Conservation (phyloP, 2,797 vertebrate genomes). For the Protosalanx chinensis region DNA sequence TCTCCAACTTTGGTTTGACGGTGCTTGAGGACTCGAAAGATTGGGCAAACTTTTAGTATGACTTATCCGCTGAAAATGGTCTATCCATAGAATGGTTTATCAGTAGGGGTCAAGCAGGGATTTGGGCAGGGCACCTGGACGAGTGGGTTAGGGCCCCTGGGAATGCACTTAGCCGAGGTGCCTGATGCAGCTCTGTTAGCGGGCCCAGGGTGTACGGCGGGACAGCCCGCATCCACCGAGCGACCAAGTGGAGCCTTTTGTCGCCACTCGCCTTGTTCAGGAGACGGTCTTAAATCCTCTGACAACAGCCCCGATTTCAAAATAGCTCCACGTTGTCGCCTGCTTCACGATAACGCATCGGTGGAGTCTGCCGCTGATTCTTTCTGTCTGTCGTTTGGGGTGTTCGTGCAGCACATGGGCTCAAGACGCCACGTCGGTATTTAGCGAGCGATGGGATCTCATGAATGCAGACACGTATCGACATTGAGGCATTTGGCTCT, state of each 20-base stretch:
- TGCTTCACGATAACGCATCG: constrained; percentile 36
- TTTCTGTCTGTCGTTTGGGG: constrained; percentile 26
- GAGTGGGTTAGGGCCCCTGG: constrained; percentile 53
- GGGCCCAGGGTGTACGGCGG: constrained; percentile 57
- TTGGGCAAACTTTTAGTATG: background rate
- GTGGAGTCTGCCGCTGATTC: constrained; percentile 17
- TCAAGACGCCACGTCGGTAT: background rate
- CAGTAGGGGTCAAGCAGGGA: constrained; percentile 73
- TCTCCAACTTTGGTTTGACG: background rate
- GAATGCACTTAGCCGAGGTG: constrained; percentile 78
- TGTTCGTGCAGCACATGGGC: constrained; percentile 30
- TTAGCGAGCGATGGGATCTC: background rate
- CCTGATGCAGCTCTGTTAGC: constrained; percentile 67
- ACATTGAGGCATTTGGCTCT: too few relatives aligned
- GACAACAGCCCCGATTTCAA: constrained; percentile 37
- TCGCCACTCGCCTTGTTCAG: constrained; percentile 42
- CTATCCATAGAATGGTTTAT: constrained; percentile 74
- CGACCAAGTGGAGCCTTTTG: constrained; percentile 50
- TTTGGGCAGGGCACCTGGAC: constrained; percentile 55
- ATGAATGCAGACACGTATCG: background rate
- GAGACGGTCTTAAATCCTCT: constrained; percentile 43
- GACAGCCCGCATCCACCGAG: constrained; percentile 44
- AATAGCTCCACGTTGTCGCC: constrained; percentile 50
- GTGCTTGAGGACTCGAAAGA: background rate
- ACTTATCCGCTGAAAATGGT: constrained; percentile 30